Conservation (phyloP, 2,888 invertebrate genomes). For the Anthophora plumipes region DNA sequence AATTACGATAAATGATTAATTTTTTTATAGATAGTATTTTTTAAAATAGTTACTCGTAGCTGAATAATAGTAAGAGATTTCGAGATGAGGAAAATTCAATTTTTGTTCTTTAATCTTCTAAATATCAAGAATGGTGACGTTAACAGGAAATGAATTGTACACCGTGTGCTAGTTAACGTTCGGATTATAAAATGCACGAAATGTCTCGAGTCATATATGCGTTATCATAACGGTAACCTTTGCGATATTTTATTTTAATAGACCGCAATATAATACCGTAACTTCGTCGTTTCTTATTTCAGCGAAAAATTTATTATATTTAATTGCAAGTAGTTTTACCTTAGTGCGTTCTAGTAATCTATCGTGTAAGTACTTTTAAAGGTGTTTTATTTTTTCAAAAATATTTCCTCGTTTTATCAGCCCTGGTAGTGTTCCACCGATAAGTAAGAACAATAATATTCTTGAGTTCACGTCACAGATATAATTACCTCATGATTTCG, state of each 20-base stretch:
- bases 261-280: neutral
- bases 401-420: neutral
- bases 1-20: neutral
- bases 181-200: constrained; percentile 1
- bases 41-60: neutral
- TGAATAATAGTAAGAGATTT: neutral
- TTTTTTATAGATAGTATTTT: neutral
- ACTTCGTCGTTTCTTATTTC: neutral
- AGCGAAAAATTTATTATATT: neutral
- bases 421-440: neutral
- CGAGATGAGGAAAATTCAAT: neutral
- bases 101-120: neutral
- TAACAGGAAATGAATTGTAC: neutral
- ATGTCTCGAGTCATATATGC: neutral
- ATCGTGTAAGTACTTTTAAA: too few species aligned
- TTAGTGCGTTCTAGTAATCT: too few species aligned
- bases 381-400: neutral
- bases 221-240: constrained; percentile 12
- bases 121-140: neutral
- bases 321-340: neutral
- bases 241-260: neutral
- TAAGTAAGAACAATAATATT: constrained; percentile 5
- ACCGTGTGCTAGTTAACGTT: neutral
- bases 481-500: constrained; percentile 4
- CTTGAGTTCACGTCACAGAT: neutral